phyloP scores from a whole-genome alignment of 2,888 invertebrate genomes.

The Cerastis leucographa region DNA sequence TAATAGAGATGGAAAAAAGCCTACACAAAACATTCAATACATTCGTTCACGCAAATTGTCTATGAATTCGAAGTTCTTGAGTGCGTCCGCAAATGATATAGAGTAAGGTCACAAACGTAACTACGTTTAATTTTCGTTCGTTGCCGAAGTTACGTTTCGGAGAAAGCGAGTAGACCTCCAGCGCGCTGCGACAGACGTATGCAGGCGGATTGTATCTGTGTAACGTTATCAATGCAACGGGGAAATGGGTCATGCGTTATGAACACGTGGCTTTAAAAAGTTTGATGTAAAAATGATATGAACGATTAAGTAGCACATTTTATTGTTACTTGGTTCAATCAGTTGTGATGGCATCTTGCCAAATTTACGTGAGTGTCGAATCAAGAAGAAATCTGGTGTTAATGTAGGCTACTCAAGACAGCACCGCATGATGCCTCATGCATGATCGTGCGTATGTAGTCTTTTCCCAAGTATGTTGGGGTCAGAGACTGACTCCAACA shows the following conservation, averaged over 20 bases:
- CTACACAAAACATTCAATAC: too few species aligned
- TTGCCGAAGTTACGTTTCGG: too few species aligned
- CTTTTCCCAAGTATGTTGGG: neutral
- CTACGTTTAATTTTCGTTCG: too few species aligned
- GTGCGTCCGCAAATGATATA: too few species aligned
- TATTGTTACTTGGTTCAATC: neutral
- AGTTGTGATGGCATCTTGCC: neutral
- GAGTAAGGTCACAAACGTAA: too few species aligned
- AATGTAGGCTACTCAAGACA: neutral
- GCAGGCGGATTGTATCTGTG: constrained; percentile 1
- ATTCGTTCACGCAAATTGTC: too few species aligned
- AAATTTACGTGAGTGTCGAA: neutral
- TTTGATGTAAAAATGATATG: neutral
- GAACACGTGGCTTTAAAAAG: neutral
- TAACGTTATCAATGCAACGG: neutral
- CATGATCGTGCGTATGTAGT: neutral
- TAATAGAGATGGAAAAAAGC: too few species aligned
- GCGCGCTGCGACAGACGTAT: neutral
- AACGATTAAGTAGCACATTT: neutral
- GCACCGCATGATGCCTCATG: neutral
- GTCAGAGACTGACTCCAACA: too few species aligned
- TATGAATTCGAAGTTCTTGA: too few species aligned
- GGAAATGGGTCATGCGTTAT: constrained; percentile 16
- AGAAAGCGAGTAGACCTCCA: too few species aligned
- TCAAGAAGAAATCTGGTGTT: neutral